These are phyloP conservation scores for Gopherus flavomarginatus DNA, from an alignment of 2,113 vertebrate genomes.

Conservation along the genomic window DNA sequence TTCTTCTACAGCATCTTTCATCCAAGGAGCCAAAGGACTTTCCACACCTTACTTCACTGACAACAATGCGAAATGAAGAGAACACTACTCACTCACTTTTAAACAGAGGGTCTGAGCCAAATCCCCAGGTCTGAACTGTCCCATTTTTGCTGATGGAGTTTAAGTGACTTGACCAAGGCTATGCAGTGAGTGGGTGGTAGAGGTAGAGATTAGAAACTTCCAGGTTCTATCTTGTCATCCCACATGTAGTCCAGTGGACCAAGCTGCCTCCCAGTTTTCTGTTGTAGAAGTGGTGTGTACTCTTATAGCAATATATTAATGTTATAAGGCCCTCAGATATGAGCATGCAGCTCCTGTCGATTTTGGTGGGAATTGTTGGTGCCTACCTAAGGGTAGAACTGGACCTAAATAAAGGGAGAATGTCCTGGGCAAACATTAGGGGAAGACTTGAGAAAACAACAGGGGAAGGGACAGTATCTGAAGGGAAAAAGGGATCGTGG, in stretches of 20 bases:
- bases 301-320: neutral
- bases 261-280: neutral
- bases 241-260: neutral
- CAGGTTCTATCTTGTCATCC: neutral
- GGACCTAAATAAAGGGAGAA: neutral
- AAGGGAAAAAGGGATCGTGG: neutral
- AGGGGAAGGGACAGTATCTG: neutral
- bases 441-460: neutral
- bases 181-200: neutral
- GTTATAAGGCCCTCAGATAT: neutral
- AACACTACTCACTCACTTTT: neutral
- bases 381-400: neutral
- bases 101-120: fast-evolving
- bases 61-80: neutral
- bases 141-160: neutral
- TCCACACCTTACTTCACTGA: fast-evolving
- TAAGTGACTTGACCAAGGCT: neutral
- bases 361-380: neutral
- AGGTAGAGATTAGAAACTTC: neutral
- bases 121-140: neutral
- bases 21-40: neutral
- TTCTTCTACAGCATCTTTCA: conserved; percentile 22
- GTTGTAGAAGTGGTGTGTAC: neutral
- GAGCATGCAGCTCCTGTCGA: neutral
- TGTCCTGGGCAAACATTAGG: neutral